A percentile compares a stretch with the other conserved stretches of the same genome.
Evolutionary conservation across 2,797 vertebrate genomes (phyloP).

Genomic region (Pangasius macronema): DNA sequence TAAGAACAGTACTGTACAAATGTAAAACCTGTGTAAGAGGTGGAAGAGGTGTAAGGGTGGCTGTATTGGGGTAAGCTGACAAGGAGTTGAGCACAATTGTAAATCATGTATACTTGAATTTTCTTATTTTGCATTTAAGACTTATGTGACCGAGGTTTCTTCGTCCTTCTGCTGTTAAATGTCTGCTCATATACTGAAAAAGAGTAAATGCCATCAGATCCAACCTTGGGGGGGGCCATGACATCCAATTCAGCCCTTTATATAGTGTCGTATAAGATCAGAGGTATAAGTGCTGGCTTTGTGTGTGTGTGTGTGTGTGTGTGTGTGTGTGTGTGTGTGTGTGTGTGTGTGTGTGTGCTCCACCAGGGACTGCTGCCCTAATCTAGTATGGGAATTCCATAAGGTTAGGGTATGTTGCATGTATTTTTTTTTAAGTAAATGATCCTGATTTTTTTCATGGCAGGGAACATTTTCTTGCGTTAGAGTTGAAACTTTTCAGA

Average conservation of each 20-base stretch:
- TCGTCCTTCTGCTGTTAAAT: not conserved
- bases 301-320: too few relatives aligned
- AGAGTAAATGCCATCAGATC: not conserved
- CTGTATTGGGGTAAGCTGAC: not conserved
- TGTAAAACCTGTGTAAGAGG: not conserved
- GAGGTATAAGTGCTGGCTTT: not conserved
- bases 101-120: conserved; percentile 8
- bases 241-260: not conserved
- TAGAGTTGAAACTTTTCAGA: not conserved
- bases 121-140: not conserved
- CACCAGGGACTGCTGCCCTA: too few relatives aligned
- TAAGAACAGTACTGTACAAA: not conserved
- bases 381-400: not conserved
- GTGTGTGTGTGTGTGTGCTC: too few relatives aligned
- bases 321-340: too few relatives aligned
- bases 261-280: not conserved
- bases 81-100: not conserved
- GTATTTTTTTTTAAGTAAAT: not conserved
- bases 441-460: not conserved
- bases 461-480: not conserved
- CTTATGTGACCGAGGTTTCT: not conserved
- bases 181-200: not conserved
- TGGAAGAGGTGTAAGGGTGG: not conserved
- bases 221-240: not conserved
- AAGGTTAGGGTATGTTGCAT: not conserved